These are phyloP conservation scores for Myodes glareolus DNA, from an alignment of 2,113 vertebrate genomes.

Conservation along the genomic window DNA sequence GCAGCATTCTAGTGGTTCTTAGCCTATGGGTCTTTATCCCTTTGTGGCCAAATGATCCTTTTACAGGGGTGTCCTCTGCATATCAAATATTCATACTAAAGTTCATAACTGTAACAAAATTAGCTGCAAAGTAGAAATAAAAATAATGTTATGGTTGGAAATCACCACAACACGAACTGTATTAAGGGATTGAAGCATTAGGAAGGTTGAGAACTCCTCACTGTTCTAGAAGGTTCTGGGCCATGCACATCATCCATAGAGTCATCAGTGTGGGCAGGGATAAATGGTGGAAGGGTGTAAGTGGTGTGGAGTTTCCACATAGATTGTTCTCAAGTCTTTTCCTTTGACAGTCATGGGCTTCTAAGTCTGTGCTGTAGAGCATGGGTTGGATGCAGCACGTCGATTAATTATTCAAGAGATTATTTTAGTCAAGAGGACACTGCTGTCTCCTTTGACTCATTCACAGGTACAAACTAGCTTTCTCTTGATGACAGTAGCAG, in stretches of 20 bases:
- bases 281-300: not conserved
- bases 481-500: fast-evolving
- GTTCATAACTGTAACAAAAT: not conserved
- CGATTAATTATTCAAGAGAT: not conserved
- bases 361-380: not conserved
- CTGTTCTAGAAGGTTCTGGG: not conserved
- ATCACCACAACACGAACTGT: not conserved
- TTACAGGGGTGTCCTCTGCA: not conserved
- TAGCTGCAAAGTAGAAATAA: not conserved
- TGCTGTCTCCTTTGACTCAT: not conserved
- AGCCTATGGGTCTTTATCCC: not conserved
- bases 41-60: not conserved
- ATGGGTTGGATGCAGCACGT: not conserved
- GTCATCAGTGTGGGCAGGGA: fast-evolving
- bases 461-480: not conserved
- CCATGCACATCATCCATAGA: fast-evolving
- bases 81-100: not conserved
- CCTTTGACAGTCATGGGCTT: not conserved
- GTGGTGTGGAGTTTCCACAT: too few relatives aligned
- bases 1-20: not conserved
- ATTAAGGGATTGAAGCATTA: not conserved
- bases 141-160: not conserved
- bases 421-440: not conserved
- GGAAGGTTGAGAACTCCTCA: not conserved
- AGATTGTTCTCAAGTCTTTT: not conserved